Base-by-base conservation (phyloP, 2,797 vertebrate species). In the Peromyscus nudipes region DNA sequence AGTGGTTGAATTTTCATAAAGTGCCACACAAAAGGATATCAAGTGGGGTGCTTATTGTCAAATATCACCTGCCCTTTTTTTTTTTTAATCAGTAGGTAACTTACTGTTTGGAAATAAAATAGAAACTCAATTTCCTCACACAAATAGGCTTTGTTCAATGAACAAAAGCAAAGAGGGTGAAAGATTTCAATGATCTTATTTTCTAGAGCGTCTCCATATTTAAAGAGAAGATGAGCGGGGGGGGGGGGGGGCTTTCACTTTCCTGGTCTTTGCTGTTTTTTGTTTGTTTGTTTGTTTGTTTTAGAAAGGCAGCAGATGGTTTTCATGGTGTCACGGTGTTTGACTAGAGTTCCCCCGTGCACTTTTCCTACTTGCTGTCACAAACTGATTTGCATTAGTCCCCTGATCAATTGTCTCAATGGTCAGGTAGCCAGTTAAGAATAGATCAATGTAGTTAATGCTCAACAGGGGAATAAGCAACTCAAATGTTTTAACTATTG, bases 101-200 rank as follows among this genome's bases (percentile, higher is more conserved):
- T 62, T 96, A 65, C 34, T 84, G 67, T 92, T 96, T 93, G 43
- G 67, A 92, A 97, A 84, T 93, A 81, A 94, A 84, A 73, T 79
- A 55, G 21, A n/a, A 86, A 84, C 6, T 92, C n/a, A 37, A 17
- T 85, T 83, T 97, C 75, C 43, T 83, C 75, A 89, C 49, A 19
- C 46, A 83, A 69, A 73, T 84, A 57, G 21, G 60, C 25, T 67
- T 73, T 55, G 55, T 69, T 92, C 43, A 79, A 49, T 88, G 49
- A 83, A 64, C 75, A 82, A 79, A 91, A 81, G 21, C 67, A 49
- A 67, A 62, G 52, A 90, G n/a, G 25, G 67, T 81, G 80, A 64
- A 87, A 90, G 65, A 43, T 49, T 92, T 81, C 16, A 65, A 83
- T 94, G 60, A 52, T 37, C 60, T 79, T 65, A 34, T 60, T 80